Percentiles rank a stretch among this genome's conserved stretches.
Evolutionary conservation across 1,140 invertebrate species (phyloP).

Genomic region (Aleiodes sp.): DNA sequence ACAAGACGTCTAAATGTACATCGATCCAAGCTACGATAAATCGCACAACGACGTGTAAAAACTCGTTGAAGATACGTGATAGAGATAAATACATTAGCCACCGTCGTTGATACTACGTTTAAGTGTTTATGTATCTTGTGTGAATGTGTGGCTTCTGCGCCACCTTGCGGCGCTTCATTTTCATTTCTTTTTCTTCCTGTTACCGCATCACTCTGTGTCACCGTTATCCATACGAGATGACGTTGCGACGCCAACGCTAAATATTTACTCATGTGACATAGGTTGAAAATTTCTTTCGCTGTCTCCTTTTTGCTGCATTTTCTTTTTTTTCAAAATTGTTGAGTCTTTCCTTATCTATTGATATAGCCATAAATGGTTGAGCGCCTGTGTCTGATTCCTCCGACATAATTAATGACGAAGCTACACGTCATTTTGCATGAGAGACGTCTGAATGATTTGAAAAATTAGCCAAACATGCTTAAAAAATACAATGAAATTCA

Average conservation of each 20-base stretch:
- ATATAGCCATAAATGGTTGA: not conserved
- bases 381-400: not conserved
- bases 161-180: not conserved
- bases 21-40: too few relatives aligned
- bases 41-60: too few relatives aligned
- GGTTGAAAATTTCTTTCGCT: too few relatives aligned
- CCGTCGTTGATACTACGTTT: too few relatives aligned
- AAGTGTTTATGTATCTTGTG: not conserved
- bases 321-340: not conserved
- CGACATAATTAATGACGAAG: constrained; percentile 43
- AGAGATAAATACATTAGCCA: too few relatives aligned
- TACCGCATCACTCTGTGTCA: not conserved
- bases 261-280: not conserved
- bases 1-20: too few relatives aligned
- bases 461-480: too few relatives aligned
- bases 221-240: not conserved
- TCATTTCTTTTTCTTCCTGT: too few relatives aligned
- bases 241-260: not conserved
- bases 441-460: too few relatives aligned
- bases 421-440: constrained; percentile 42
- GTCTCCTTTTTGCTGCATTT: too few relatives aligned
- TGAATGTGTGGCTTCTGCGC: not conserved
- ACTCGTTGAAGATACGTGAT: too few relatives aligned
- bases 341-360: not conserved
- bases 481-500: too few relatives aligned